Conservation (phyloP, 2,888 invertebrate species). For the Ophraella communa region DNA sequence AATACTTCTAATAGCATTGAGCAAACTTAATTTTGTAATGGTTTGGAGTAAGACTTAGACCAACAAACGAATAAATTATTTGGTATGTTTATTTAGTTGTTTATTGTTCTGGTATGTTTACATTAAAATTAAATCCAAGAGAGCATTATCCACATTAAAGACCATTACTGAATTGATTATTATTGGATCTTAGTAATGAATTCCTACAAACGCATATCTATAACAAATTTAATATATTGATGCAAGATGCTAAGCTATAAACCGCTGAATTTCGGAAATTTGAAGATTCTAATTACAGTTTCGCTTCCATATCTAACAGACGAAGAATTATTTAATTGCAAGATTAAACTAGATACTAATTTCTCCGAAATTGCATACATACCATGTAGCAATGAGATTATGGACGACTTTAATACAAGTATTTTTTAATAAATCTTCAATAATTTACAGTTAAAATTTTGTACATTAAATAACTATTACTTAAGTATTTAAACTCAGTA, state of each 20-base stretch:
- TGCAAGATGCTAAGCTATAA: not conserved
- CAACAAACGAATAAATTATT: too few species aligned
- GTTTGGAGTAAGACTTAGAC: too few species aligned
- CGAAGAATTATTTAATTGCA: not conserved
- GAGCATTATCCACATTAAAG: not conserved
- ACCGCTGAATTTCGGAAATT: not conserved
- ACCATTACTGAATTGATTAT: not conserved
- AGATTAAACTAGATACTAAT: not conserved
- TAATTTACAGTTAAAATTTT: too few species aligned
- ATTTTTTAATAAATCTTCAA: too few species aligned
- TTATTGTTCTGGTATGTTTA: too few species aligned
- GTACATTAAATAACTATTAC: too few species aligned
- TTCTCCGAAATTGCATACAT: not conserved
- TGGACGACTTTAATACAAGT: too few species aligned
- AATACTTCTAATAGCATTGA: too few species aligned
- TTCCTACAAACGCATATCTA: not conserved
- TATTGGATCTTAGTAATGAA: not conserved
- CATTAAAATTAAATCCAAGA: not conserved
- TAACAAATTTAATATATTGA: conserved; percentile 4
- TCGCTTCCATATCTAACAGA: not conserved
- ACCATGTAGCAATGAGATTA: not conserved
- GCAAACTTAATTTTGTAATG: too few species aligned
- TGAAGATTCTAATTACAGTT: conserved; percentile 4
- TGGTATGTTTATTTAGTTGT: too few species aligned
- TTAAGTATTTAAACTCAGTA: too few species aligned